phyloP scores from a whole-genome alignment of 2,888 invertebrate genomes.

The Empis livida region DNA sequence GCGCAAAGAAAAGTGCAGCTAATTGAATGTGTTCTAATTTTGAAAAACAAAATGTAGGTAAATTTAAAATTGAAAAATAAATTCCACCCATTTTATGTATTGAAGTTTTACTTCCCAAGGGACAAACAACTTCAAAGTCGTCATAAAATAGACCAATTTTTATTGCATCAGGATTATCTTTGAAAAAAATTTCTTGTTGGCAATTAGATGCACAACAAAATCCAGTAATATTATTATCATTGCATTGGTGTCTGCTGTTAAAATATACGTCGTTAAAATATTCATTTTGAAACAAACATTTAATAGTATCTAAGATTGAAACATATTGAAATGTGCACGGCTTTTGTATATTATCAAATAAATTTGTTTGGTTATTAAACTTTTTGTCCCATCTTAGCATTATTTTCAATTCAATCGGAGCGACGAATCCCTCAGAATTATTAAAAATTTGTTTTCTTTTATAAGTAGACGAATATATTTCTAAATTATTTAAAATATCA shows the following conservation, averaged over 20 bases:
- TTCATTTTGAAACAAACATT: background rate
- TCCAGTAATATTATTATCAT: background rate
- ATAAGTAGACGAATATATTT: background rate
- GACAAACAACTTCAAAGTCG: background rate
- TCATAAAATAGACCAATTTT: background rate
- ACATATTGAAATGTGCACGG: background rate
- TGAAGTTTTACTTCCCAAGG: slow-evolving; percentile 2
- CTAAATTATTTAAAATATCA: background rate
- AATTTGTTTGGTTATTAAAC: background rate
- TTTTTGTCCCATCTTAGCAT: background rate
- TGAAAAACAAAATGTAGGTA: background rate
- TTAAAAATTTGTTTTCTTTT: background rate
- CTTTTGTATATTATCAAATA: background rate
- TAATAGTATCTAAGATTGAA: background rate
- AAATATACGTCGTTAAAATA: background rate
- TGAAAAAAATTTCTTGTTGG: background rate
- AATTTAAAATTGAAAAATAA: slow-evolving; percentile 2
- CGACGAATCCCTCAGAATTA: background rate
- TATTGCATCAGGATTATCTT: background rate
- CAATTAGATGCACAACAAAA: background rate
- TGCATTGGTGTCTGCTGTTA: background rate
- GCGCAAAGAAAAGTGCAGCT: slow-evolving; percentile 2
- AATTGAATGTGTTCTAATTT: slow-evolving; percentile 1
- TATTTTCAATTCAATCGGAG: background rate
- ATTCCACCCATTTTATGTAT: slow-evolving; percentile 4